Base-by-base conservation (phyloP, 2,888 invertebrate genomes). In the Heliconius aoede region DNA sequence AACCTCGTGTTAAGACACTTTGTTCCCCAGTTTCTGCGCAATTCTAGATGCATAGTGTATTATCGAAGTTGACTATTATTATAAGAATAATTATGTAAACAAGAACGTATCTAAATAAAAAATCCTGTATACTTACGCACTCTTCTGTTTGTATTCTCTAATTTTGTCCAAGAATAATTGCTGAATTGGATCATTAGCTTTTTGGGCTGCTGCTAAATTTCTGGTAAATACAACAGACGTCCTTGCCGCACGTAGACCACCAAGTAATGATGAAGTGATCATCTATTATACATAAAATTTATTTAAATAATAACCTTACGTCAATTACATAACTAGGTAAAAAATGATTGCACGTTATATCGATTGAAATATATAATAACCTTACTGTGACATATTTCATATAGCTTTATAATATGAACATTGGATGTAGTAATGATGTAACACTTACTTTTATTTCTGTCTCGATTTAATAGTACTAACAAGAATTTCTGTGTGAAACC, bases 101-200 rank as follows among this genome's bases (percentile, higher is more conserved):
- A 68, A 18, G 5, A 21, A 40, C 5, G n/a, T 13, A 8, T 60
- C 40, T 11, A 55, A 26, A 30, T 40, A 36, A 21, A 30, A 32
- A 55, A 36, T n/a, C 0, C 36, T 71, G 40, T 15, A 67, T 83
- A 95, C 96, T 95, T 95, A 98, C 98, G 95, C 91, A 95, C 97
- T 97, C 90, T 98, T 98, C 84, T 96, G 95, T 87, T 96, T 97
- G 95, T 98, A 99, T 93, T 99, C 98, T 80, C 96, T 95, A 82
- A 99, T 95, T 96, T 99, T 99, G 83, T 99, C 98, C 60, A 99
- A 89, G 90, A 99, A 99, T 72, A 99, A 93, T 90, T 99, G 97
- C 90, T 99, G 99, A 86, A 99, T 98, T 7, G 99, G 99, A 89
- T 99, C 99, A 4, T 95, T 91, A 3, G 96, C 97, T 88, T 97